A percentile compares a stretch with the other conserved stretches of the same genome.
Evolutionary conservation across 2,113 vertebrate species (phyloP).

Genomic region (Symphodus melops): DNA sequence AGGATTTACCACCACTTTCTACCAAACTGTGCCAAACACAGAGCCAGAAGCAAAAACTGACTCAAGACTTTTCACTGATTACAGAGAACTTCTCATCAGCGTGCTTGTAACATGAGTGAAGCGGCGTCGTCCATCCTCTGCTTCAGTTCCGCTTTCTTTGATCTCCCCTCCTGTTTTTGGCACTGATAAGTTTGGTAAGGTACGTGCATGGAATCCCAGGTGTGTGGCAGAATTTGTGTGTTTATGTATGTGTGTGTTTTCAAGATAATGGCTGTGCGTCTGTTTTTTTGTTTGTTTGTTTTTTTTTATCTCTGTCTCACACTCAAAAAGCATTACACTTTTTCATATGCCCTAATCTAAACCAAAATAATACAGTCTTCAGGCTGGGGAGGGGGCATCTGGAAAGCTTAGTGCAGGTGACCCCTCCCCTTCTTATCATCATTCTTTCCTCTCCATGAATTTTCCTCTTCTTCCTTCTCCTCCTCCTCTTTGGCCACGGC

Average conservation of each 20-base stretch:
- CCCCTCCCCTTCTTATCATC: slow-evolving; percentile 49
- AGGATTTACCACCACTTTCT: slow-evolving; percentile 53
- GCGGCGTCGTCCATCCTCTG: slow-evolving; percentile 13
- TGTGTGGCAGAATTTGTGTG: slow-evolving; percentile 31
- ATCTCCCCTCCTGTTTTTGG: slow-evolving; percentile 56
- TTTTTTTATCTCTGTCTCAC: slow-evolving; percentile 60
- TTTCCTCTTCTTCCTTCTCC: slow-evolving; percentile 4
- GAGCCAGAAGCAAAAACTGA: slow-evolving; percentile 37
- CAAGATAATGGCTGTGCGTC: slow-evolving; percentile 59
- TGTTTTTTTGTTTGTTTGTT: too few relatives aligned
- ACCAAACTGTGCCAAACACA: slow-evolving; percentile 68
- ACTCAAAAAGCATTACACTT: slow-evolving; percentile 63
- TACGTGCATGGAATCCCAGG: slow-evolving; percentile 49
- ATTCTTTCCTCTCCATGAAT: slow-evolving; percentile 29
- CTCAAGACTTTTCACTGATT: background rate
- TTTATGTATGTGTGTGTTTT: slow-evolving; percentile 32
- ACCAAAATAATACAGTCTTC: slow-evolving; percentile 79
- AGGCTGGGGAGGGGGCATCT: slow-evolving; percentile 57
- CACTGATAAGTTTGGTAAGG: slow-evolving; percentile 66
- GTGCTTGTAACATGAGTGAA: slow-evolving; percentile 26
- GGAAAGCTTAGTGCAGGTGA: slow-evolving; percentile 54
- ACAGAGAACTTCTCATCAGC: background rate
- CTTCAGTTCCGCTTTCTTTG: slow-evolving; percentile 34
- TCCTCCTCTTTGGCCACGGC: background rate
- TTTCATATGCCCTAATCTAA: slow-evolving; percentile 72